Percentiles rank a stretch among this genome's conserved stretches.
Evolutionary conservation across 2,113 vertebrate genomes (phyloP).

Genomic region (Paradoxurus hermaphroditus): DNA sequence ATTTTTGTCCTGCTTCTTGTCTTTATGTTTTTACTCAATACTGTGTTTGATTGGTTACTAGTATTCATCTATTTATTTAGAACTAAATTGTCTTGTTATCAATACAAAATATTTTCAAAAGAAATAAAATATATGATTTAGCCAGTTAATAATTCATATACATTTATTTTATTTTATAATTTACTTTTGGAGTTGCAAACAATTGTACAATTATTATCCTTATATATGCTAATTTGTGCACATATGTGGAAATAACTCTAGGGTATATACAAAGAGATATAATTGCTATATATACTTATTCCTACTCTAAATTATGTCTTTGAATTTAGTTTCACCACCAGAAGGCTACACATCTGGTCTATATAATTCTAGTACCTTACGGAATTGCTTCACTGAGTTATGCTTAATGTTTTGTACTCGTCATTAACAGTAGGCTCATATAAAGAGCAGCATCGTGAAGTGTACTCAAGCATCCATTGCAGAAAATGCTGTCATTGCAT

Average conservation of each 20-base stretch:
- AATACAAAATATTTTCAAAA: not conserved
- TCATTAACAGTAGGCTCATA: not conserved
- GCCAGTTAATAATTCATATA: not conserved
- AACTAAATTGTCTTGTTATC: not conserved
- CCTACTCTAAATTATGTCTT: not conserved
- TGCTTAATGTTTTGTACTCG: not conserved
- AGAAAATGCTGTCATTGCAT: not conserved
- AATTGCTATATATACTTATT: not conserved
- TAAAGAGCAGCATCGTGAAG: not conserved
- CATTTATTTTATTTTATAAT: not conserved
- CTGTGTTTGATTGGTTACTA: not conserved
- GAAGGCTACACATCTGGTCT: conserved; percentile 20
- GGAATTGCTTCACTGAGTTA: not conserved
- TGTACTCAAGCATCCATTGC: not conserved
- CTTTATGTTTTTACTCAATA: not conserved
- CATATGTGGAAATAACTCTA: not conserved
- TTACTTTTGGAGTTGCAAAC: not conserved
- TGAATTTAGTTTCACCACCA: conserved; percentile 12
- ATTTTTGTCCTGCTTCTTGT: not conserved
- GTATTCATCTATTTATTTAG: not conserved
- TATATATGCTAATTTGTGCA: not conserved
- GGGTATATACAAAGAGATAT: not conserved
- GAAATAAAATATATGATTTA: not conserved
- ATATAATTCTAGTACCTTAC: not conserved
- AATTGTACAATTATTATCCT: not conserved